Evolutionary conservation across 2,888 invertebrate species (phyloP).

Genomic region (Tethea ocularis): DNA sequence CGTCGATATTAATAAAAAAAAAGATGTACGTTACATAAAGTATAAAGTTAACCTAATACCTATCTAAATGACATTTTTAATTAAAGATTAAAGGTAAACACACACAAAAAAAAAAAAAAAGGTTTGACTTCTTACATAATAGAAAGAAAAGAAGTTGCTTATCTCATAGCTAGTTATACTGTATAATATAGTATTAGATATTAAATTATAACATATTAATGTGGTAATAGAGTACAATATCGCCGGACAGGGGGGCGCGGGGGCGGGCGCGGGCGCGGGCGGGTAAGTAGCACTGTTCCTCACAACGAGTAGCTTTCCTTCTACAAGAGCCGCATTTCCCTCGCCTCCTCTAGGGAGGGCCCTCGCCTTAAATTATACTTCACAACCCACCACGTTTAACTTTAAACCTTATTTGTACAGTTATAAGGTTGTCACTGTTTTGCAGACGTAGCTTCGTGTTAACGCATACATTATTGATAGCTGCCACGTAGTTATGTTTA

Average conservation of each 20-base stretch:
- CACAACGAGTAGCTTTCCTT: constrained; percentile 58
- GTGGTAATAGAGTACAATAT: constrained; percentile 21
- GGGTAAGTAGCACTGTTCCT: constrained; percentile 59
- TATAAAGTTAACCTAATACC: too few relatives aligned
- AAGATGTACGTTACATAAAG: too few relatives aligned
- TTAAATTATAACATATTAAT: background rate
- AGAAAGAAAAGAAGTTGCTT: too few relatives aligned
- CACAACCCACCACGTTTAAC: constrained; percentile 15
- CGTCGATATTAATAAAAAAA: too few relatives aligned
- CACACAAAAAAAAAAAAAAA: too few relatives aligned
- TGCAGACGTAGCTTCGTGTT: constrained; percentile 32
- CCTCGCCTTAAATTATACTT: constrained; percentile 42
- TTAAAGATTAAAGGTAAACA: too few relatives aligned
- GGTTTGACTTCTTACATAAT: too few relatives aligned
- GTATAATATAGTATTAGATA: too few relatives aligned
- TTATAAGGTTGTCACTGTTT: constrained; percentile 15
- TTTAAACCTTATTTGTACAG: constrained; percentile 21
- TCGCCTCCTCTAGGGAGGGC: constrained; percentile 25
- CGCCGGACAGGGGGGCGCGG: too few relatives aligned
- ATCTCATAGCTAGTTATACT: too few relatives aligned
- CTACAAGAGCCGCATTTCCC: constrained; percentile 27
- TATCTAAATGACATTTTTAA: too few relatives aligned
- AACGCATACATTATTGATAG: constrained; percentile 49
- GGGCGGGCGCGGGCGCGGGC: too few relatives aligned
- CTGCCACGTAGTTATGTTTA: constrained; percentile 27